Evolutionary conservation across 2,113 vertebrate genomes (phyloP), one percentile per base, ranked within the genome.

Genomic region (Puma concolor): DNA sequence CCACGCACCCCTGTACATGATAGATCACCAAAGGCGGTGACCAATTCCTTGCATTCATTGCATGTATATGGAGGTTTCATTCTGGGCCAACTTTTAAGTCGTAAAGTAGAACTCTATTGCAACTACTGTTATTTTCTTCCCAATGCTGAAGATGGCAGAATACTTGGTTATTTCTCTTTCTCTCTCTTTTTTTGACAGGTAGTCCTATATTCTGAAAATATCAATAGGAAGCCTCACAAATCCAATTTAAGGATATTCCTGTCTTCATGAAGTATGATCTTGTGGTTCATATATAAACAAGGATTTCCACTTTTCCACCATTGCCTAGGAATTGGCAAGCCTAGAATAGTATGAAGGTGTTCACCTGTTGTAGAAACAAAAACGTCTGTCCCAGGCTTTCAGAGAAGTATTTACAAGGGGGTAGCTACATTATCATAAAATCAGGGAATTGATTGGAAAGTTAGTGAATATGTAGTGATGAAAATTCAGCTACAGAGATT

Each of bases 1-100:
- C 54, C 17, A 14, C 0, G 1, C 54, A 57, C 57, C 0, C 0
- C 57, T 57, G 57, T 23, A 52, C 5, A n/a, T n/a, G 7, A 16
- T 54, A 67, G 85, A 67, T n/a, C 0, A 27, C 14, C 14, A 1
- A 19, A 41, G 17, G 8, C 14, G 33, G 29, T 52, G 84, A 27
- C 19, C 29, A 41, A 25, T 63, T 81, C 29, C 31, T 33, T 67
- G 4, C 19, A 54, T 66, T 44, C 3, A 50, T 14, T 29, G 9
- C 33, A n/a, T 4, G 33, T 9, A 50, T 12, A 31, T 13, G 14
- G 54, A 66, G 14, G 21, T 67, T 91, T 67, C 60, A 36, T 76
- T 33, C 21, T 67, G 23, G 48, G 44, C 4, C 60, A 84, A 48
- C 11, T n/a, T 14, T 29, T 95, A 57, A 67, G 7, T 76, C 60